Conservation (phyloP, 2,797 vertebrate species). For the Phyllotis vaccarum region DNA sequence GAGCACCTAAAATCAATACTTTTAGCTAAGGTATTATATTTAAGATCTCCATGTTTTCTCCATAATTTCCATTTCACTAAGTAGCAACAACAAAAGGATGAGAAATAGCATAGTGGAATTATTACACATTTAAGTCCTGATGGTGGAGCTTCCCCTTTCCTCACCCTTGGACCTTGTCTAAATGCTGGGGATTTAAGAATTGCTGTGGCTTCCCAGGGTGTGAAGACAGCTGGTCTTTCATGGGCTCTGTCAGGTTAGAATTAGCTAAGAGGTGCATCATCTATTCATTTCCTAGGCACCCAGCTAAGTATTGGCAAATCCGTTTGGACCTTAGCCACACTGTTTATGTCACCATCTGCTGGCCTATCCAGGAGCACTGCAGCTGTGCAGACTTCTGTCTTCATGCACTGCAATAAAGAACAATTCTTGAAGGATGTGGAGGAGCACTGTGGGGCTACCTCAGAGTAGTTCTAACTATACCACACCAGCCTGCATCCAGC, state of each 20-base stretch:
- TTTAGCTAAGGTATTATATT: not conserved
- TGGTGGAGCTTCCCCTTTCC: not conserved
- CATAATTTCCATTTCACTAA: not conserved
- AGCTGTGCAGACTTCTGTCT: not conserved
- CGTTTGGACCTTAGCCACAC: not conserved
- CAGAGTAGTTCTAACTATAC: not conserved
- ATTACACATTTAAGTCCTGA: not conserved
- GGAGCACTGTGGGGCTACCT: not conserved
- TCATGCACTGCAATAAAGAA: not conserved
- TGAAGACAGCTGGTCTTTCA: not conserved
- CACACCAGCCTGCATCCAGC: fast-evolving
- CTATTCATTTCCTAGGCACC: not conserved
- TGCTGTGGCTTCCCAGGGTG: not conserved
- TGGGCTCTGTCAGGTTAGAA: not conserved
- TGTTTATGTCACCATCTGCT: conserved; percentile 2
- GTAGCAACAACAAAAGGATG: not conserved
- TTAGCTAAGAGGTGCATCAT: not conserved
- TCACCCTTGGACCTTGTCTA: not conserved
- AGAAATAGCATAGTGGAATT: not conserved
- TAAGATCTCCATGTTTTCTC: not conserved
- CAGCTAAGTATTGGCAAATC: not conserved
- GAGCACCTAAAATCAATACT: not conserved
- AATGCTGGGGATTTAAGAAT: not conserved
- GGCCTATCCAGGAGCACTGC: not conserved
- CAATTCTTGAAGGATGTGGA: not conserved